phyloP scores from a whole-genome alignment of 2,888 invertebrate genomes.

The Eupeodes latifasciatus region DNA sequence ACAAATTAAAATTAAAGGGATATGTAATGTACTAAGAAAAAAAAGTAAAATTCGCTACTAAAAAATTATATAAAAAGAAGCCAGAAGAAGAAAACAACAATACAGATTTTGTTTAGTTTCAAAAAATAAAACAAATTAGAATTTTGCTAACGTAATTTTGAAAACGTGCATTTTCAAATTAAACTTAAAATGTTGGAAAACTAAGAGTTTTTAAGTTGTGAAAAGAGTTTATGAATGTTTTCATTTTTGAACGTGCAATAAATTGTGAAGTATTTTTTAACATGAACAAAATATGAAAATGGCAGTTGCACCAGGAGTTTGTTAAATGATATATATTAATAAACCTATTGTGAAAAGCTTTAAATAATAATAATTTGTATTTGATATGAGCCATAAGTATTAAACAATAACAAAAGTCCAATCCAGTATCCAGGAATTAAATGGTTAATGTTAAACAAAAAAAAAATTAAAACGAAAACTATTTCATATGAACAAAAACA shows the following conservation, averaged over 20 bases:
- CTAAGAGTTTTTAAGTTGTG: neutral
- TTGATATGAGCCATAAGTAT: slow-evolving; percentile 4
- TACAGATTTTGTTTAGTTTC: slow-evolving; percentile 49
- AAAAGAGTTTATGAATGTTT: neutral
- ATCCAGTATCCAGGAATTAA: slow-evolving; percentile 4
- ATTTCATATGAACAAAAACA: neutral
- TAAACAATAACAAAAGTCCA: neutral
- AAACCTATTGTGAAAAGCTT: neutral
- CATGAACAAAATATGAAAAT: slow-evolving; percentile 7
- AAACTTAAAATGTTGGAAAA: slow-evolving; percentile 5
- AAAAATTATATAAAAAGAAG: slow-evolving; percentile 43
- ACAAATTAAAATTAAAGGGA: slow-evolving; percentile 42
- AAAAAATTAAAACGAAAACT: neutral
- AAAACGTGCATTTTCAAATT: neutral
- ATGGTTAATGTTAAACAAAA: slow-evolving; percentile 19
- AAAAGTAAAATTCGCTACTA: slow-evolving; percentile 67
- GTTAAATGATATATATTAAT: neutral
- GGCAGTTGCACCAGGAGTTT: slow-evolving; percentile 11
- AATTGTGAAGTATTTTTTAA: neutral
- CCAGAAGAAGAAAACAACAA: slow-evolving; percentile 59
- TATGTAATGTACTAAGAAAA: neutral
- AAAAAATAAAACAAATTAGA: neutral
- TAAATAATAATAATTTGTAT: neutral
- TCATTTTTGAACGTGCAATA: slow-evolving; percentile 1
- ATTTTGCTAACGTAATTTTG: neutral